These are phyloP conservation scores for Euplagia quadripunctaria DNA, from an alignment of 2,888 invertebrate species.

Conservation along the genomic window DNA sequence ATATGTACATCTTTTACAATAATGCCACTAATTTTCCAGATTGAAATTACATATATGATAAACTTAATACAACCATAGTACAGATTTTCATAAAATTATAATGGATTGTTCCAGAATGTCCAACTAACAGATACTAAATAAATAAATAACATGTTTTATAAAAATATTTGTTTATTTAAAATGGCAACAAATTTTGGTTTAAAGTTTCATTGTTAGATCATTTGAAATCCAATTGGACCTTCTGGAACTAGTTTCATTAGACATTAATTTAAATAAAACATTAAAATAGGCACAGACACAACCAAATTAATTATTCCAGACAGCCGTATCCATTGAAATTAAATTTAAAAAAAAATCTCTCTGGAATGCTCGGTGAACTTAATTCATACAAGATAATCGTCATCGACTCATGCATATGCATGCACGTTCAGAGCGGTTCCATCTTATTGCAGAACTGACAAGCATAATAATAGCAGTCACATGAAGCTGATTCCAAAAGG, in stretches of 20 bases:
- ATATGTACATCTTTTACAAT: background rate
- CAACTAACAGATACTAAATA: background rate
- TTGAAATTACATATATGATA: background rate
- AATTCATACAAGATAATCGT: background rate
- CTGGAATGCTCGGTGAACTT: background rate
- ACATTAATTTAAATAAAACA: background rate
- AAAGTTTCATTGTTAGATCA: background rate
- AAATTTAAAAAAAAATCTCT: background rate
- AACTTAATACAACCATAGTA: background rate
- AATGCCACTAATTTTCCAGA: background rate
- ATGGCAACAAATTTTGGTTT: background rate
- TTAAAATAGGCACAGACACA: background rate
- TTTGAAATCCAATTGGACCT: background rate
- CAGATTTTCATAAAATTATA: background rate
- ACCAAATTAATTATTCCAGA: background rate
- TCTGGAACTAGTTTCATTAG: background rate
- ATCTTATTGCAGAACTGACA: background rate
- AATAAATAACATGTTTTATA: background rate
- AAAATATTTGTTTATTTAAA: background rate
- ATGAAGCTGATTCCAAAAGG: background rate
- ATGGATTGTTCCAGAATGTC: background rate
- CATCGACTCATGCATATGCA: slow-evolving; percentile 1
- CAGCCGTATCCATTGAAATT: background rate
- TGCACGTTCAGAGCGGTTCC: background rate
- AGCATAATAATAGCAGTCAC: background rate